These are phyloP conservation scores for Apis dorsata DNA, from an alignment of 1,140 invertebrate genomes.

Conservation along the genomic window DNA sequence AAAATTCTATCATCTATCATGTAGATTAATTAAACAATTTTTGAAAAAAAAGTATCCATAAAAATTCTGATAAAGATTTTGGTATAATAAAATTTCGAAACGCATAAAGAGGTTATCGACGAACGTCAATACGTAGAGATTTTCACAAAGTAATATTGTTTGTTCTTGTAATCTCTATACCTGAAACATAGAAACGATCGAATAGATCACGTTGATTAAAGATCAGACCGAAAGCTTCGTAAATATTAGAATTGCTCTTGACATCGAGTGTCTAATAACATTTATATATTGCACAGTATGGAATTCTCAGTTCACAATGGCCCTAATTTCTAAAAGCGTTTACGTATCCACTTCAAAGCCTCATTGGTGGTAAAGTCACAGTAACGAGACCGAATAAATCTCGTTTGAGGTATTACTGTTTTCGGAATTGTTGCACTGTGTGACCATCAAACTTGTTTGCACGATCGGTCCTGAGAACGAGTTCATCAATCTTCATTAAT, in stretches of 20 bases:
- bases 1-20: too few species aligned
- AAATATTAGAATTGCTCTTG: slow-evolving; percentile 46
- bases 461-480: neutral
- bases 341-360: slow-evolving; percentile 28
- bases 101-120: too few species aligned
- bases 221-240: neutral
- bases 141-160: too few species aligned
- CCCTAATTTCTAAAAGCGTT: slow-evolving; percentile 38
- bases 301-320: slow-evolving; percentile 7
- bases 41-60: too few species aligned
- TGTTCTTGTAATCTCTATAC: too few species aligned
- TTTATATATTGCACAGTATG: slow-evolving; percentile 21
- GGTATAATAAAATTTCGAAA: too few species aligned
- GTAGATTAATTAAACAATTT: too few species aligned
- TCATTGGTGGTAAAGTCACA: neutral
- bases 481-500: neutral
- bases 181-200: neutral
- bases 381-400: slow-evolving; percentile 13
- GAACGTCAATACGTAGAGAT: too few species aligned
- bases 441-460: neutral
- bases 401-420: slow-evolving; percentile 16
- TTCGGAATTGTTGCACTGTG: neutral
- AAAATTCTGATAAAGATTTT: too few species aligned
- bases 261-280: slow-evolving; percentile 46
- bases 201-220: neutral